These are phyloP conservation scores for Crotalus adamanteus DNA, from an alignment of 2,797 vertebrate species.

Conservation along the genomic window DNA sequence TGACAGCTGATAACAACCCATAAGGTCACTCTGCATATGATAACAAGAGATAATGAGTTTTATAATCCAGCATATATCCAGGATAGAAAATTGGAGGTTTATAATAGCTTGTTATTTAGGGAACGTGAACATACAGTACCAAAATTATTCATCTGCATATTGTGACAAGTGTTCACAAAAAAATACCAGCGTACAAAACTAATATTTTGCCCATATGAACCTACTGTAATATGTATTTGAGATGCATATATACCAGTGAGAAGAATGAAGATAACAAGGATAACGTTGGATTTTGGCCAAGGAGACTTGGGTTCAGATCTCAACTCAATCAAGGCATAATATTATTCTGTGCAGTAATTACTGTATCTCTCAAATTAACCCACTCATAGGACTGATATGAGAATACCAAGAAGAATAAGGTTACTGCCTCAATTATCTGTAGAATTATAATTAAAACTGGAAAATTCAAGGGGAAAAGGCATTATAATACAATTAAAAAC, in stretches of 20 bases:
- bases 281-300: not conserved
- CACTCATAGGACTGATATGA: not conserved
- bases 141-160: not conserved
- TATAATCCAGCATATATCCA: not conserved
- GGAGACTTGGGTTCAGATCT: not conserved
- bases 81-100: not conserved
- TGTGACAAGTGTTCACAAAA: not conserved
- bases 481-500: not conserved
- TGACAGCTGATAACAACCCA: not conserved
- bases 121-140: not conserved
- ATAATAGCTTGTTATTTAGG: not conserved
- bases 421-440: not conserved
- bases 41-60: not conserved
- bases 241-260: not conserved
- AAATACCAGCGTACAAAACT: not conserved
- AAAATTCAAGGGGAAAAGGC: not conserved
- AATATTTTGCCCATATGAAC: not conserved
- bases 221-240: too few relatives aligned
- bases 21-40: not conserved
- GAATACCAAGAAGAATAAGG: not conserved
- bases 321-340: not conserved
- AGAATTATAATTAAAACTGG: not conserved
- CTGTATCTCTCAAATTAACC: too few relatives aligned
- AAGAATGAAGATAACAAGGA: not conserved
- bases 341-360: not conserved